Conservation (phyloP, 2,888 invertebrate species). For the Ptilodon capucinus region DNA sequence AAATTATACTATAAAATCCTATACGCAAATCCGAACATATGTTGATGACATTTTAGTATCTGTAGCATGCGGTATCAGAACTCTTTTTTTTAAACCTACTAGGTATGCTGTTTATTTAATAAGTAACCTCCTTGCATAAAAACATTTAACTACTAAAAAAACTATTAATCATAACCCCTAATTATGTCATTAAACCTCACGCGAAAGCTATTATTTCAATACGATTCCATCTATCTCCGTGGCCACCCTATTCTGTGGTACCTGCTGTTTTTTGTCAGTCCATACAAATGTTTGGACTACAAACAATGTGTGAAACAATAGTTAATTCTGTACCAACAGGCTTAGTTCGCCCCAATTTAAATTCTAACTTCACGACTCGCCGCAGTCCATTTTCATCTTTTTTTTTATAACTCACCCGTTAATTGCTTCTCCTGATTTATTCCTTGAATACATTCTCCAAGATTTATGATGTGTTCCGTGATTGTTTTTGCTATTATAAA, state of each 20-base stretch:
- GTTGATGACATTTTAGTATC: too few species aligned
- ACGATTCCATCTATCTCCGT: conserved; percentile 41
- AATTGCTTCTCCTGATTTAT: conserved; percentile 65
- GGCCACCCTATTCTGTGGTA: conserved; percentile 40
- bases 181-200: conserved; percentile 26
- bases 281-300: conserved; percentile 65
- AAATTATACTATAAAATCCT: too few species aligned
- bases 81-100: too few species aligned
- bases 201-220: conserved; percentile 28
- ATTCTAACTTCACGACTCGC: conserved; percentile 59
- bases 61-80: too few species aligned
- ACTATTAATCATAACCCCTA: conserved; percentile 15
- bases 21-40: too few species aligned
- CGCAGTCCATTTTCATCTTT: conserved; percentile 43
- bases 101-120: too few species aligned
- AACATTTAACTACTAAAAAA: not conserved
- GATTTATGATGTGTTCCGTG: conserved; percentile 36
- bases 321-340: conserved; percentile 53
- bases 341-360: conserved; percentile 66
- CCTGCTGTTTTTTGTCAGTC: conserved; percentile 78
- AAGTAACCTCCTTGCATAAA: not conserved
- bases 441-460: conserved; percentile 34
- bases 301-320: conserved; percentile 74
- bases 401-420: conserved; percentile 39
- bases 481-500: conserved; percentile 25